These are phyloP conservation scores for Zoanthus gigantus DNA, from an alignment of 92 coral and sea anemone species.

Conservation along the genomic window DNA sequence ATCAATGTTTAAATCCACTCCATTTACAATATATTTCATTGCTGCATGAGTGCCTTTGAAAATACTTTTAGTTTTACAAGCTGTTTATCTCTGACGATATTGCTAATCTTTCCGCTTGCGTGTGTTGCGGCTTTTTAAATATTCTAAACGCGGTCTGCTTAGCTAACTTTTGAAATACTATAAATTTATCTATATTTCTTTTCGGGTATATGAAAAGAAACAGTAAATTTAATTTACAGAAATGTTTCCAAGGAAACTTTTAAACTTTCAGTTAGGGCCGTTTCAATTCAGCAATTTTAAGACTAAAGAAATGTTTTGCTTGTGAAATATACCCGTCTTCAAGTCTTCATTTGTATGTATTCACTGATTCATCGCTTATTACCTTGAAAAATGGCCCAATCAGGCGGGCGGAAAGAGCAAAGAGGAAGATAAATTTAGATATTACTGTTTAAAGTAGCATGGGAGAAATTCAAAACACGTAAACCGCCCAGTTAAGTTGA, in stretches of 20 bases:
- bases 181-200: too few relatives aligned
- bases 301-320: too few relatives aligned
- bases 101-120: neutral
- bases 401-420: constrained; percentile 4
- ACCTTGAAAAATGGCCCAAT: neutral
- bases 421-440: neutral
- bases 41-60: neutral
- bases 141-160: too few relatives aligned
- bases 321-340: too few relatives aligned
- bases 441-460: neutral
- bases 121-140: neutral
- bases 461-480: neutral
- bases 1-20: too few relatives aligned
- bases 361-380: neutral
- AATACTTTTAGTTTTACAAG: neutral
- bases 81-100: neutral
- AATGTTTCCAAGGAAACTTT: neutral
- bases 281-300: too few relatives aligned
- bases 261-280: too few relatives aligned
- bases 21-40: neutral
- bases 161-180: neutral
- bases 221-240: neutral
- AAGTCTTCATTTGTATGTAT: too few relatives aligned
- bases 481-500: neutral
- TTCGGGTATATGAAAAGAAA: neutral